These are phyloP conservation scores for Sipha maydis DNA, from an alignment of 2,888 invertebrate genomes.

Conservation along the genomic window DNA sequence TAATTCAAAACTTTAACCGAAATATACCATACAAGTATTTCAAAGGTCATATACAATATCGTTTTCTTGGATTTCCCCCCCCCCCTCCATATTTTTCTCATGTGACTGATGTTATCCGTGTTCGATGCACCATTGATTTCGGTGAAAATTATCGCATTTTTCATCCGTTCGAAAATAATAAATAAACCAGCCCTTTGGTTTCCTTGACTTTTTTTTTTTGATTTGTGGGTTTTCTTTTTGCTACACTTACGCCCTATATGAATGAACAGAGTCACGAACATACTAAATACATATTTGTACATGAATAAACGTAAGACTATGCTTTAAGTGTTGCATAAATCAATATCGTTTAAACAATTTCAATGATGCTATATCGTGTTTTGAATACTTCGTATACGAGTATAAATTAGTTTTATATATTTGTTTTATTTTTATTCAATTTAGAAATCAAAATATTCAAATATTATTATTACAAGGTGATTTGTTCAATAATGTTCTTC, in stretches of 20 bases:
- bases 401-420: too few relatives aligned
- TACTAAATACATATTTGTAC: background rate
- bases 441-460: too few relatives aligned
- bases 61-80: background rate
- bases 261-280: background rate
- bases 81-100: slow-evolving; percentile 9
- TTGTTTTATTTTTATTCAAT: too few relatives aligned
- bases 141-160: slow-evolving; percentile 38
- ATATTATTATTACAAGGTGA: too few relatives aligned
- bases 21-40: background rate
- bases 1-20: background rate
- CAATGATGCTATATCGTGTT: background rate
- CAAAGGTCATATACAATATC: too few relatives aligned
- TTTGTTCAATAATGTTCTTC: too few relatives aligned
- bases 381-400: background rate
- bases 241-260: slow-evolving; percentile 1
- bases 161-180: slow-evolving; percentile 39
- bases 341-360: background rate
- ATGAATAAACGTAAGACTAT: background rate
- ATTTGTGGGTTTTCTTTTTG: slow-evolving; percentile 37
- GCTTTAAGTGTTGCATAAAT: too few relatives aligned
- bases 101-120: slow-evolving; percentile 12
- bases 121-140: slow-evolving; percentile 26
- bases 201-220: slow-evolving; percentile 23
- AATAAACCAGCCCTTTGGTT: background rate